Percentiles rank a stretch among this genome's conserved stretches.
Conservation (phyloP, 1,140 invertebrate species). For the Trypoxylus dichotomus region DNA sequence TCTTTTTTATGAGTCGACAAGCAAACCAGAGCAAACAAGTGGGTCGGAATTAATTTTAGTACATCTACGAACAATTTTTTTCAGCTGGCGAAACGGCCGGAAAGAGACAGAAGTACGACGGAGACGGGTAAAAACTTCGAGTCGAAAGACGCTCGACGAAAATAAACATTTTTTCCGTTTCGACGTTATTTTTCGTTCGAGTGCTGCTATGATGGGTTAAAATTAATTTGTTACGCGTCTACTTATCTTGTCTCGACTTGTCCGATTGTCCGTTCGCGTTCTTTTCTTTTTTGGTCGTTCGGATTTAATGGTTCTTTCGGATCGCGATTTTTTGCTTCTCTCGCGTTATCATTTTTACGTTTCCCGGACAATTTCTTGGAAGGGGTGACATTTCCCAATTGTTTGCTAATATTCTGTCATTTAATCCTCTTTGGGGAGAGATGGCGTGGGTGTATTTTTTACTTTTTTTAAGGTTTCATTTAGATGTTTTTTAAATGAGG, state of each 20-base stretch:
- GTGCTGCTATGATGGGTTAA: neutral
- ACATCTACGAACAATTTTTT: constrained; percentile 3
- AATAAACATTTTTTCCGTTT: neutral
- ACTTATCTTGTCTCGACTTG: neutral
- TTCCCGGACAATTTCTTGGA: too few relatives aligned
- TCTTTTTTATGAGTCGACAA: constrained; percentile 4
- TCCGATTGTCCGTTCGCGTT: neutral
- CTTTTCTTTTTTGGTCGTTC: neutral
- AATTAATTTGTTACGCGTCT: constrained; percentile 18
- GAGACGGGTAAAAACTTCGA: neutral
- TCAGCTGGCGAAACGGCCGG: neutral
- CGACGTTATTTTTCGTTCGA: neutral
- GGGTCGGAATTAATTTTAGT: constrained; percentile 13
- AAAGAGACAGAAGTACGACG: neutral
- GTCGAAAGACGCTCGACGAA: neutral
- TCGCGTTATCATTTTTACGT: too few relatives aligned
- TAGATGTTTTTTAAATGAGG: too few relatives aligned
- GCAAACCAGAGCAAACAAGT: constrained; percentile 16
- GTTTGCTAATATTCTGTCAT: too few relatives aligned
- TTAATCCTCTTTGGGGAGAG: too few relatives aligned
- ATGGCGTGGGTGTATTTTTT: too few relatives aligned
- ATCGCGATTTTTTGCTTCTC: too few relatives aligned
- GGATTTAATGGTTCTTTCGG: neutral
- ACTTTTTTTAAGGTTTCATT: too few relatives aligned
- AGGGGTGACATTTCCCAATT: too few relatives aligned